Evolutionary conservation across 1,140 invertebrate species (phyloP).

Genomic region (Reticulitermes speratus): DNA sequence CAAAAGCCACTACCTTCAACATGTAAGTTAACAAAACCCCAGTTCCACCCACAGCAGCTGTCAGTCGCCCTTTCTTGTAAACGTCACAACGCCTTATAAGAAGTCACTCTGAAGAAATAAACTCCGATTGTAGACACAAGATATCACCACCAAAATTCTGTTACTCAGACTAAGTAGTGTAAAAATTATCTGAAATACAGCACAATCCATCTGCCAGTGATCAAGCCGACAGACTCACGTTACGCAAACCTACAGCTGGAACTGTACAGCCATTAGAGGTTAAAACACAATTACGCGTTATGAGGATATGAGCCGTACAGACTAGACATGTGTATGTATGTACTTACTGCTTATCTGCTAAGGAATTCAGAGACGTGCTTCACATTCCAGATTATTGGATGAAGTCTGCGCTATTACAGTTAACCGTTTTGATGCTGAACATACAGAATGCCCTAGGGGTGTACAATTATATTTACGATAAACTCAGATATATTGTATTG

Average conservation of each 20-base stretch:
- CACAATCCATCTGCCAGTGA: too few species aligned
- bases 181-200: too few species aligned
- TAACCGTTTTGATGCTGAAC: not conserved
- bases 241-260: not conserved
- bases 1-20: too few species aligned
- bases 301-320: not conserved
- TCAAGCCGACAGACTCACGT: not conserved
- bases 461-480: not conserved
- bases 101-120: too few species aligned
- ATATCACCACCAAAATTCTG: too few species aligned
- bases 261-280: not conserved
- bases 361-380: slow-evolving; percentile 10
- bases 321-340: not conserved
- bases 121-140: too few species aligned
- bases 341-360: not conserved
- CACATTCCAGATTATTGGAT: slow-evolving; percentile 9
- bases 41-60: too few species aligned
- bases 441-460: slow-evolving; percentile 2
- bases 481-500: too few species aligned
- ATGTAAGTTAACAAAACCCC: too few species aligned
- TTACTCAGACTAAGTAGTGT: too few species aligned
- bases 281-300: slow-evolving; percentile 4
- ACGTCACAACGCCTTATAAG: too few species aligned
- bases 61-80: too few species aligned
- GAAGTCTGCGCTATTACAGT: slow-evolving; percentile 15